These are phyloP conservation scores for Mythimna pallens DNA, from an alignment of 2,888 invertebrate species.

Conservation along the genomic window DNA sequence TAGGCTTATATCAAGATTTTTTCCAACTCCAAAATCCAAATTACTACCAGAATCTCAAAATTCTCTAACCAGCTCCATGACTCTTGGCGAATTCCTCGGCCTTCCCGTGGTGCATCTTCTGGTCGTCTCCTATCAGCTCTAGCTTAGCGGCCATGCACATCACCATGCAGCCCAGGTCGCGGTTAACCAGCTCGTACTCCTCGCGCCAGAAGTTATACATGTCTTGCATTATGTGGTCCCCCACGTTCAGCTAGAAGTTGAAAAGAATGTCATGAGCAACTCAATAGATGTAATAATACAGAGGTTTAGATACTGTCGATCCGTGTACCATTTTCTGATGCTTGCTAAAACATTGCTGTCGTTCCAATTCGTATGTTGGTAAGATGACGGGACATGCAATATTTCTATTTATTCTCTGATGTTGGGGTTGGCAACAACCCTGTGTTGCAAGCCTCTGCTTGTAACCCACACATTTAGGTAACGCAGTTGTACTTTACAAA, in stretches of 20 bases:
- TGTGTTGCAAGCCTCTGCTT: background rate
- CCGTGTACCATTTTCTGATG: background rate
- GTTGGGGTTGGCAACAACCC: background rate
- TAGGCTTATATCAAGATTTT: too few relatives aligned
- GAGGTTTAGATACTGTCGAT: background rate
- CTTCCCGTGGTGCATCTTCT: constrained; percentile 81
- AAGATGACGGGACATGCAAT: background rate
- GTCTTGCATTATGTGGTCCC: constrained; percentile 81
- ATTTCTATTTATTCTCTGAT: background rate
- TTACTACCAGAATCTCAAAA: too few relatives aligned
- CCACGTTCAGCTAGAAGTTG: constrained; percentile 73
- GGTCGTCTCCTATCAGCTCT: constrained; percentile 77
- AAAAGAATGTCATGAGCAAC: background rate
- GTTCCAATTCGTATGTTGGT: background rate
- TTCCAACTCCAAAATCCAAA: background rate
- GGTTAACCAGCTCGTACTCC: constrained; percentile 80
- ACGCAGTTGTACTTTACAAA: background rate
- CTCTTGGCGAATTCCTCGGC: constrained; percentile 81
- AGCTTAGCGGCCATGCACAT: constrained; percentile 83
- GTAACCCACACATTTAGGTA: background rate
- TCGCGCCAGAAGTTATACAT: constrained; percentile 85
- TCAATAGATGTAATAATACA: too few relatives aligned
- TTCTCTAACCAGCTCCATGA: constrained; percentile 82
- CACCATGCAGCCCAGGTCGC: constrained; percentile 82
- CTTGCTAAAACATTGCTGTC: too few relatives aligned